Percentiles rank a stretch among this genome's conserved stretches.
These are phyloP conservation scores for Notamacropus eugenii DNA, from an alignment of 2,797 vertebrate genomes.

Conservation along the genomic window DNA sequence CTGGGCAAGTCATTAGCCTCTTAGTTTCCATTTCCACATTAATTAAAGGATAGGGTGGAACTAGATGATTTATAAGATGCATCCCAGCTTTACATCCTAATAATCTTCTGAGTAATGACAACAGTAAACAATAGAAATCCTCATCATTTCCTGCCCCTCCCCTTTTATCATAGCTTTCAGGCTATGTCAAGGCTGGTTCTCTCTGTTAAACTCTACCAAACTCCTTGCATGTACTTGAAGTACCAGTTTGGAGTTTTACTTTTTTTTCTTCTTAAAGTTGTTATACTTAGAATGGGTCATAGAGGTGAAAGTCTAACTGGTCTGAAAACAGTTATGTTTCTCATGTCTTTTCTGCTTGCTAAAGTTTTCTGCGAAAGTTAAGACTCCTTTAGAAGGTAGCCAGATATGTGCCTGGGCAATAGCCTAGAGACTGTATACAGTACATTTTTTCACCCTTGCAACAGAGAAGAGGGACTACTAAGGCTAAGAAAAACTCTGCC, in stretches of 20 bases:
- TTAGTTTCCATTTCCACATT: neutral
- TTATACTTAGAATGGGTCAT: neutral
- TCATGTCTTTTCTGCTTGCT: neutral
- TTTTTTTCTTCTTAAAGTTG: neutral
- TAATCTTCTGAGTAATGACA: neutral
- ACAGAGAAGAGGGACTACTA: neutral
- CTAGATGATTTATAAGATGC: neutral
- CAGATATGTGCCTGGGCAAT: neutral
- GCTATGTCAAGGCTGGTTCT: neutral
- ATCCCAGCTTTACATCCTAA: neutral
- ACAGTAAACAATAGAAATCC: neutral
- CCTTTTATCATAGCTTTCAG: neutral
- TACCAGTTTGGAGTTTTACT: neutral
- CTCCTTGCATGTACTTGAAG: neutral
- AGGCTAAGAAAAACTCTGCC: neutral
- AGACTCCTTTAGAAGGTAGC: neutral
- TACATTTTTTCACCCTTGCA: neutral
- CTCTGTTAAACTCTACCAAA: neutral
- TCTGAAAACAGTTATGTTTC: constrained; percentile 35
- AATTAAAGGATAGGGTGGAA: neutral
- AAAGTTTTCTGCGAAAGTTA: neutral
- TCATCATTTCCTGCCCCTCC: neutral
- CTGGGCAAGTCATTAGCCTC: neutral
- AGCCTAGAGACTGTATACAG: neutral
- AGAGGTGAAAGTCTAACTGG: neutral